Evolutionary conservation across 2,113 vertebrate genomes (phyloP), one percentile per base, ranked within the genome.

Genomic region (Epinephelus lanceolatus): DNA sequence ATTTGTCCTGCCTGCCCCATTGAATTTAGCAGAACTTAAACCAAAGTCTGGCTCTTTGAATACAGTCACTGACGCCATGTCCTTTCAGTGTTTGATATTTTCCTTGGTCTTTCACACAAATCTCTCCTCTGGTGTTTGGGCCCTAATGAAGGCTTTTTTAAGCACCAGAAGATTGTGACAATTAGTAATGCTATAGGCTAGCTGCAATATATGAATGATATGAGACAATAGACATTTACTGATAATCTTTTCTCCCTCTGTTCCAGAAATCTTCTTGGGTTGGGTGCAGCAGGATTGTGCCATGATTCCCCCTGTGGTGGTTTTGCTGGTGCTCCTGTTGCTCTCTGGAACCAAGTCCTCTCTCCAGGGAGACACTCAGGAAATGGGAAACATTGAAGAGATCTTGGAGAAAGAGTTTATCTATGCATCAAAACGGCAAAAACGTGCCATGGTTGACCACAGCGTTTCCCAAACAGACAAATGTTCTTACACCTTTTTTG

Each of bases 401-500:
- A 92, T 93, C 77, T 86, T 91, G 0, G 94, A 95, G 27, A 94
- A 73, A 51, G 96, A 96, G 89, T 97, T 97, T 81, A 91, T 97
- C 76, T 95, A 96, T 3, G 89, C 89, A 10, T 95, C 96, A 83
- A 76, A 82, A 18, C 94, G 96, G 5, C 96, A 94, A 73, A 95
- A 97, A 21, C 83, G 92, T 10, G 52, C 88, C 2, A 23, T 69
- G 56, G 67, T 56, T 1, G 81, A 84, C 75, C 76, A 88, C 40
- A 80, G 75, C 1, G 4, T 92, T 95, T 0, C 90, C 92, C 0
- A 95, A 95, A 77, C 88, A 86, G 96, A 97, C 88, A 97, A 98
- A 88, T 99, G 98, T 86, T 98, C 97, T 67, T 99, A 99, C 80
- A 99, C 98, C 18, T 99, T 99, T 72, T 96, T 99, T 0, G 98